Conservation (phyloP, 2,888 invertebrate genomes). For the Cotesia congregata region DNA sequence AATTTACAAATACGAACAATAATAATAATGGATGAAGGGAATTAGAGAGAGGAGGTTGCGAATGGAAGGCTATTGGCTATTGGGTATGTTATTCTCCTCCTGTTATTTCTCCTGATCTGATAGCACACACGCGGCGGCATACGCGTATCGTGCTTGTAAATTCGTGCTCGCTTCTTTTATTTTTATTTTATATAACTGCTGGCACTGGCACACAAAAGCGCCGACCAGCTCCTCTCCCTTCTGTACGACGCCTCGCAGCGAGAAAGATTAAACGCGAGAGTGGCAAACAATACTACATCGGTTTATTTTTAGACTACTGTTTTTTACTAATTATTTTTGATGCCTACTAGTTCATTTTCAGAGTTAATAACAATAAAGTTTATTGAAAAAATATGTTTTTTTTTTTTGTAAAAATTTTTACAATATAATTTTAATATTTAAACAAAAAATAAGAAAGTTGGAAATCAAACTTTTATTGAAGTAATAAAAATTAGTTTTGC, state of each 20-base stretch:
- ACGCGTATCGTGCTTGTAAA: constrained; percentile 58
- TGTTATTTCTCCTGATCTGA: constrained; percentile 54
- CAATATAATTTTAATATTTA: too few species aligned
- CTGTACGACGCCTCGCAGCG: constrained; percentile 31
- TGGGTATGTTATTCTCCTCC: not conserved
- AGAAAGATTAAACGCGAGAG: constrained; percentile 35
- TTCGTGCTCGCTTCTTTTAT: constrained; percentile 57
- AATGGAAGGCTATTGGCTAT: constrained; percentile 17
- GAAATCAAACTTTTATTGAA: too few species aligned
- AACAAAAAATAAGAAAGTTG: too few species aligned
- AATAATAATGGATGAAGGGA: not conserved
- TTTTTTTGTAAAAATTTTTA: too few species aligned
- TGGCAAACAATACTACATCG: constrained; percentile 34
- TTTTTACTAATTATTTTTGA: constrained; percentile 11
- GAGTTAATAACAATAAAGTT: too few species aligned
- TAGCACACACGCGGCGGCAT: constrained; percentile 47
- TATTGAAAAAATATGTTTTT: too few species aligned
- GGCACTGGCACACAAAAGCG: constrained; percentile 61
- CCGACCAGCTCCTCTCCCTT: constrained; percentile 45
- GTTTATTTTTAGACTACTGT: not conserved
- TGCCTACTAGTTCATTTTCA: not conserved
- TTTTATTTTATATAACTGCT: constrained; percentile 47
- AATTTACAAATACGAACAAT: not conserved
- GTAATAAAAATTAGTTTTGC: too few species aligned
- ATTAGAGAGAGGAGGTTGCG: not conserved